Evolutionary conservation across 2,888 invertebrate species (phyloP).

Genomic region (Pristionchus maxplancki): DNA sequence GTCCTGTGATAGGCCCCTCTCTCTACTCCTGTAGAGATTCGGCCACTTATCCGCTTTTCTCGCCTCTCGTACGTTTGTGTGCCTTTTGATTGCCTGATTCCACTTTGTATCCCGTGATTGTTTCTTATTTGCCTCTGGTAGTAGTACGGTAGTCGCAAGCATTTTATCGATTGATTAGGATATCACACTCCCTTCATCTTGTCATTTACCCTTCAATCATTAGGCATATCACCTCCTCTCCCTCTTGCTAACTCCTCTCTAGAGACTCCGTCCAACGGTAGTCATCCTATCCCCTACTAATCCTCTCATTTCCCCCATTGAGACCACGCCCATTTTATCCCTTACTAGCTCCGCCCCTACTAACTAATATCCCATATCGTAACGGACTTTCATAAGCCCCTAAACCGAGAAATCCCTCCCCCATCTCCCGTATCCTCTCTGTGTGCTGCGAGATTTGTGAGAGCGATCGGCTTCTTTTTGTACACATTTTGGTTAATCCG

Average conservation of each 20-base stretch:
- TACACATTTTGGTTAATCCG: not conserved
- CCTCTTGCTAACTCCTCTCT: conserved; percentile 29
- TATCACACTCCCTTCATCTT: conserved; percentile 30
- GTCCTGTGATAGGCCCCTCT: not conserved
- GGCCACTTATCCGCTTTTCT: conserved; percentile 7
- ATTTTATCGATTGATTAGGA: conserved; percentile 35
- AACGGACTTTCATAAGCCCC: conserved; percentile 41
- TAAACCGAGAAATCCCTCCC: conserved; percentile 16
- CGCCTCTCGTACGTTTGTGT: conserved; percentile 1
- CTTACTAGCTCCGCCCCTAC: conserved; percentile 22
- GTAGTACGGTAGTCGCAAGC: conserved; percentile 46
- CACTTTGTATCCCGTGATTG: conserved; percentile 11
- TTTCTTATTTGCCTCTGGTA: not conserved
- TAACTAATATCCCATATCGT: conserved; percentile 32
- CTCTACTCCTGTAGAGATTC: not conserved
- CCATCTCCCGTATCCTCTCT: not conserved
- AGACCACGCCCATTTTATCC: not conserved
- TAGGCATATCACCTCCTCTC: not conserved
- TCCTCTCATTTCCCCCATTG: not conserved
- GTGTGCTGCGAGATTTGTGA: conserved; percentile 20
- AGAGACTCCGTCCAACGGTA: conserved; percentile 47
- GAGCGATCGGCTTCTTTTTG: not conserved
- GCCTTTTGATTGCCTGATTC: conserved; percentile 43
- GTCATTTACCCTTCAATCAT: conserved; percentile 25
- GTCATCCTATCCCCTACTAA: conserved; percentile 16